Conservation (phyloP, 2,888 invertebrate species). For the Drosophila hamatofila region DNA sequence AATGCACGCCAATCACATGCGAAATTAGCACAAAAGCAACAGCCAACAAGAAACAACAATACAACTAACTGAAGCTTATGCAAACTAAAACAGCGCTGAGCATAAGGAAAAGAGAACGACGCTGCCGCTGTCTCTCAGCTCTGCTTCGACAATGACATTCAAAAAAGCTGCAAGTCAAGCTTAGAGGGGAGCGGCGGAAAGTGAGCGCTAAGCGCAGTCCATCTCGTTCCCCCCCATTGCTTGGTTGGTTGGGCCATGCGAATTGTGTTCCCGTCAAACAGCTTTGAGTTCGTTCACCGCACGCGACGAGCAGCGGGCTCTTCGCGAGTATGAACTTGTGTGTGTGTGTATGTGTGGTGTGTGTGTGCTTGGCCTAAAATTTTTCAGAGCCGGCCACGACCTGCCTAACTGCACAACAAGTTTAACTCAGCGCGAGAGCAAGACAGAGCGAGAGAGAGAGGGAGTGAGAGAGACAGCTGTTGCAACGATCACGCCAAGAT, state of each 20-base stretch:
- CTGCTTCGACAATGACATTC: conserved; percentile 74
- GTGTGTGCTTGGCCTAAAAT: conserved; percentile 71
- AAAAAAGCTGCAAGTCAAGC: conserved; percentile 78
- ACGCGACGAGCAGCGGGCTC: conserved; percentile 39
- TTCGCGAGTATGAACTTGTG: conserved; percentile 17
- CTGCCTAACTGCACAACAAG: conserved; percentile 77
- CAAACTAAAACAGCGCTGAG: conserved; percentile 57
- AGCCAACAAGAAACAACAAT: conserved; percentile 29
- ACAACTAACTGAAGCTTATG: conserved; percentile 61
- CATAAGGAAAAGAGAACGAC: conserved; percentile 33
- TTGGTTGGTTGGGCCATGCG: conserved; percentile 24
- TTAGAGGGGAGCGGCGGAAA: conserved; percentile 43
- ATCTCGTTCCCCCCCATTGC: conserved; percentile 19
- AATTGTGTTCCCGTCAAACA: conserved; percentile 83
- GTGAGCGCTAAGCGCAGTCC: conserved; percentile 18
- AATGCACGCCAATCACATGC: conserved; percentile 69
- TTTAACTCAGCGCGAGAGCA: conserved; percentile 28
- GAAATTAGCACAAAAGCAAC: conserved; percentile 74
- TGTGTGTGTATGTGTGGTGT: conserved; percentile 9
- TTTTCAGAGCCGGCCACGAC: conserved; percentile 59
- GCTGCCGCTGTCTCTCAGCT: conserved; percentile 12
- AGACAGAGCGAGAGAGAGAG: conserved; percentile 2
- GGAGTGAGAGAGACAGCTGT: not conserved
- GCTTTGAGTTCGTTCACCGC: conserved; percentile 85
- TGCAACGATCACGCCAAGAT: conserved; percentile 59